phyloP scores from a whole-genome alignment of 2,113 vertebrate genomes.

The Archilochus colubris region DNA sequence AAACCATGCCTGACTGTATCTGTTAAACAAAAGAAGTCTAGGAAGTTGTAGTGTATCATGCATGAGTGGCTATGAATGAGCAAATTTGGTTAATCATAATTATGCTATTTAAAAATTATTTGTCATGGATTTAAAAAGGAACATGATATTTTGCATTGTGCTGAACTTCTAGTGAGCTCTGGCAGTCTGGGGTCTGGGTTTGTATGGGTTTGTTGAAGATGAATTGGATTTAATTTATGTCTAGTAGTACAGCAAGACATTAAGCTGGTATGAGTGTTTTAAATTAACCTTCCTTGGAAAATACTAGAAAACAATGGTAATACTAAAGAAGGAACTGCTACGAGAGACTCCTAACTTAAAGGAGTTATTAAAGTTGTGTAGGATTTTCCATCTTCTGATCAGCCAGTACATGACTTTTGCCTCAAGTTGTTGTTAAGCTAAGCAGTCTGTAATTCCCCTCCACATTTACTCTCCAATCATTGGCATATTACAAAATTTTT shows the following conservation, averaged over 20 bases:
- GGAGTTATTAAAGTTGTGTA: not conserved
- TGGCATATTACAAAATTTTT: conserved; percentile 1
- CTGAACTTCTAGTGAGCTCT: not conserved
- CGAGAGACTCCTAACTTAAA: conserved; percentile 4
- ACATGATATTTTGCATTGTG: not conserved
- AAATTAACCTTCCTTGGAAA: conserved; percentile 41
- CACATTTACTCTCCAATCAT: not conserved
- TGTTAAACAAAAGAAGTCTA: not conserved
- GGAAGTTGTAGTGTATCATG: not conserved
- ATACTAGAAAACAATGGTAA: conserved; percentile 18
- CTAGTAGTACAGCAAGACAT: not conserved
- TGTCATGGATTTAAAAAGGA: not conserved
- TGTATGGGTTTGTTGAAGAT: not conserved
- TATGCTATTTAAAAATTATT: not conserved
- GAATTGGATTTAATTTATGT: not conserved
- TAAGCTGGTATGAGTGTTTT: conserved; percentile 13
- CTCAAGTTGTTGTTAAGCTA: not conserved
- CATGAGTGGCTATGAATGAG: not conserved
- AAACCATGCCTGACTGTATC: not conserved
- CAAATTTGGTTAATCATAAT: not conserved
- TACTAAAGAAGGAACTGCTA: not conserved
- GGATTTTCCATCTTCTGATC: conserved; percentile 47
- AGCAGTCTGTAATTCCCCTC: not conserved
- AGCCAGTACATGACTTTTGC: not conserved
- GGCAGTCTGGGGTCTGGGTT: not conserved